Percentiles rank a stretch among this genome's conserved stretches.
Conservation (phyloP, 92 coral and sea anemone genomes). For the Porites rus region DNA sequence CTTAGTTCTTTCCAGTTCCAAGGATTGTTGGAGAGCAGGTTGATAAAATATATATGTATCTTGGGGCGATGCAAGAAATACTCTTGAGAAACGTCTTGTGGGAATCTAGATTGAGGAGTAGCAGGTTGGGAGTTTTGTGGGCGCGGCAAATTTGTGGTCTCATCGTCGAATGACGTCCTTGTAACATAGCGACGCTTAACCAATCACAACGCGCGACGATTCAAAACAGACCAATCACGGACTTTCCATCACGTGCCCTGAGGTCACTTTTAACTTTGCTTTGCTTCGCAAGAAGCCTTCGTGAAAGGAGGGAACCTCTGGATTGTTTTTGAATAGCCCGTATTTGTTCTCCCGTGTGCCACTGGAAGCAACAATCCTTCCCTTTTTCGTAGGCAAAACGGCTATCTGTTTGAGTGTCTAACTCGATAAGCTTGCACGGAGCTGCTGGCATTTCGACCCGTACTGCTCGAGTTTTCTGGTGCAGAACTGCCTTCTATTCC, state of each 20-base stretch:
- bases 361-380: conserved; percentile 24
- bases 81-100: background rate
- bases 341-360: conserved; percentile 44
- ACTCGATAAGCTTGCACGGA: background rate
- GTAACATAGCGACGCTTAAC: conserved; percentile 91
- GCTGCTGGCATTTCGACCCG: background rate
- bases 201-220: conserved; percentile 82
- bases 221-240: conserved; percentile 91
- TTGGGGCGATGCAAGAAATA: background rate
- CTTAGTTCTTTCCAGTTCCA: background rate
- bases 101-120: background rate
- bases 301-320: conserved; percentile 25
- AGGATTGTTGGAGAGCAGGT: background rate
- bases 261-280: conserved; percentile 68
- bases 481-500: conserved; percentile 16
- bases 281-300: conserved; percentile 78
- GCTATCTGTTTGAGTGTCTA: background rate
- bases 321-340: conserved; percentile 24
- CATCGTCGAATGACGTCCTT: conserved; percentile 87
- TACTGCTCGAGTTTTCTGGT: conserved; percentile 17
- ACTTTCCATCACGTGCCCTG: conserved; percentile 83
- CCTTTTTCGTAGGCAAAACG: background rate
- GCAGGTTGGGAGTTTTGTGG: conserved; percentile 22
- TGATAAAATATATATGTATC: background rate
- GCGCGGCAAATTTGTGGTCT: conserved; percentile 75